Conservation (phyloP, 2,797 vertebrate species). For the Podarcis siculus region DNA sequence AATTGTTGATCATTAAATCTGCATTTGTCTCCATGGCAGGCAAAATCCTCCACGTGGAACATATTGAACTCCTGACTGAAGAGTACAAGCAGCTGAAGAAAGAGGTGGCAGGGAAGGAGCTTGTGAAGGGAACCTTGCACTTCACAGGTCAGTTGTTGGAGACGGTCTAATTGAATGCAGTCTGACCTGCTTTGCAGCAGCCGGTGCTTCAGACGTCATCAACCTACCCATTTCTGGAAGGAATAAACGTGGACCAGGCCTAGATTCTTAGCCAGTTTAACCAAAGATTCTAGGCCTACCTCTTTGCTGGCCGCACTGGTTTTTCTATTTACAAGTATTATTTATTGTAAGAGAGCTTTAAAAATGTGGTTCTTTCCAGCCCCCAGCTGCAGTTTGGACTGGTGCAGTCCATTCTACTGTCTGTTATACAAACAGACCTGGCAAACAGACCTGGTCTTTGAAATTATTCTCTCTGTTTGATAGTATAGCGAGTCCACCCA, state of each 20-base stretch:
- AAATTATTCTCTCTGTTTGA: not conserved
- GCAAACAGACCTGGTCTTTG: not conserved
- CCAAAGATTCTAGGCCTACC: not conserved
- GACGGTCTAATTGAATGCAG: not conserved
- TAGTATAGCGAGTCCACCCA: not conserved
- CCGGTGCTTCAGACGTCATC: conserved; percentile 23
- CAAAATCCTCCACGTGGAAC: conserved; percentile 90
- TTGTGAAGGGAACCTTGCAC: conserved; percentile 89
- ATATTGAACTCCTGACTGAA: conserved; percentile 90
- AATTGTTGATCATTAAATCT: not conserved
- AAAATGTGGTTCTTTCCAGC: not conserved
- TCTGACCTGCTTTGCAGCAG: fast-evolving
- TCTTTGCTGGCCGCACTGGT: not conserved
- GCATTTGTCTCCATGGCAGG: conserved; percentile 70
- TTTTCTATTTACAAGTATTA: not conserved
- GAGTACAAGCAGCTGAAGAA: conserved; percentile 89
- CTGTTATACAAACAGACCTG: not conserved
- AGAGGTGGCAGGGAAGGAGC: conserved; percentile 84
- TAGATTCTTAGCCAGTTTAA: not conserved
- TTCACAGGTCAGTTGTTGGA: conserved; percentile 86
- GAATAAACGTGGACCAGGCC: not conserved
- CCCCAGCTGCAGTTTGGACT: not conserved
- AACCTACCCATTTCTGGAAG: not conserved
- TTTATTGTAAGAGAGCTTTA: not conserved
- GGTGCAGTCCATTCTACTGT: not conserved